Conservation (phyloP, 2,797 vertebrate genomes). For the Sebastes elongatus region DNA sequence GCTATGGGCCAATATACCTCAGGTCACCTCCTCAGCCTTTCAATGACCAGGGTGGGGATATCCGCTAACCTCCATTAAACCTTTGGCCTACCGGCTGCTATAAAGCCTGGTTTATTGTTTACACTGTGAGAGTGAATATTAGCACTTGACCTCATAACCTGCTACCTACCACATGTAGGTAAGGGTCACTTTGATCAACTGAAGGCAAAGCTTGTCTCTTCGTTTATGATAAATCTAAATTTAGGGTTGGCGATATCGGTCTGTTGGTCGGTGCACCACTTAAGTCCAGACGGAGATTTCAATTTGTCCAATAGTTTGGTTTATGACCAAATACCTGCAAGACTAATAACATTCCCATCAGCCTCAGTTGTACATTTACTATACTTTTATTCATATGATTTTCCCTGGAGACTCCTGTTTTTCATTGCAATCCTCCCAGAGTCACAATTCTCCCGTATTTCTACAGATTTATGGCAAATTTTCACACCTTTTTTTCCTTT, state of each 20-base stretch:
- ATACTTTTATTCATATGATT: too few relatives aligned
- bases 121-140: constrained; percentile 23
- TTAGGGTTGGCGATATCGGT: neutral
- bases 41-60: constrained; percentile 28
- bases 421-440: too few relatives aligned
- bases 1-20: constrained; percentile 19
- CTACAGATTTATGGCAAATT: too few relatives aligned
- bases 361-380: neutral
- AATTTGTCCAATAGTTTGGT: neutral
- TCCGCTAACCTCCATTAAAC: constrained; percentile 56
- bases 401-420: too few relatives aligned
- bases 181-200: neutral
- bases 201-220: neutral
- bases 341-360: neutral
- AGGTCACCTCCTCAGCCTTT: constrained; percentile 42
- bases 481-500: too few relatives aligned
- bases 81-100: constrained; percentile 41
- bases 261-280: neutral
- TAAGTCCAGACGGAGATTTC: neutral
- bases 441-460: too few relatives aligned
- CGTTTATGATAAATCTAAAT: neutral
- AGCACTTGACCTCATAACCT: constrained; percentile 34
- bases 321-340: neutral
- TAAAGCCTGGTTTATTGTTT: constrained; percentile 46
- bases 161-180: neutral